These are phyloP conservation scores for Macroteleia sp. DNA, from an alignment of 2,888 invertebrate genomes.

Conservation along the genomic window DNA sequence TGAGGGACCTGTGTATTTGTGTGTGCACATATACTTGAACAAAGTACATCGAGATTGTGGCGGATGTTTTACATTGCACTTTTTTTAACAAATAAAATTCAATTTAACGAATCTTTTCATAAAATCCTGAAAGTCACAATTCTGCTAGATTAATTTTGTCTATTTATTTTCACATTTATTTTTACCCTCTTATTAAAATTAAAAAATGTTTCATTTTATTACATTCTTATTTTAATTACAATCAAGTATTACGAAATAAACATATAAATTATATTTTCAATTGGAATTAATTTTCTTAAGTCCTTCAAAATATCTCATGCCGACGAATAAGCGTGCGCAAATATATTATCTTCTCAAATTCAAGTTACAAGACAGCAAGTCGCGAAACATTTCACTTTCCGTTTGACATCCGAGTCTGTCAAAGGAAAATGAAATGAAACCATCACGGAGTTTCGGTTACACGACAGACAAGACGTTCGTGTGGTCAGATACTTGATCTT, in stretches of 20 bases:
- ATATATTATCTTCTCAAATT: constrained; percentile 45
- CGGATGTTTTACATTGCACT: constrained; percentile 15
- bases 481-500: constrained; percentile 61
- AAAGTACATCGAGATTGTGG: constrained; percentile 19
- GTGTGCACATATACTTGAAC: constrained; percentile 38
- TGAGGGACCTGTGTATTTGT: constrained; percentile 37
- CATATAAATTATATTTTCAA: too few relatives aligned
- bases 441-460: constrained; percentile 46
- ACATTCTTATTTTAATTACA: too few relatives aligned
- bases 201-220: too few relatives aligned
- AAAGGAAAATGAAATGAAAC: constrained; percentile 60
- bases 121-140: too few relatives aligned
- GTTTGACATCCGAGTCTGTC: constrained; percentile 57
- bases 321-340: constrained; percentile 28
- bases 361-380: constrained; percentile 34
- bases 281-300: constrained; percentile 18
- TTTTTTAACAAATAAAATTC: constrained; percentile 5
- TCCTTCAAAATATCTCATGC: constrained; percentile 38
- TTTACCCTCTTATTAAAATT: too few relatives aligned
- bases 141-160: too few relatives aligned
- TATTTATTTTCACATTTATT: too few relatives aligned
- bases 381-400: constrained; percentile 58
- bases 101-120: neutral
- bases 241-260: too few relatives aligned
- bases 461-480: constrained; percentile 46